phyloP scores from a whole-genome alignment of 2,888 invertebrate species.

The Clostera curtula region DNA sequence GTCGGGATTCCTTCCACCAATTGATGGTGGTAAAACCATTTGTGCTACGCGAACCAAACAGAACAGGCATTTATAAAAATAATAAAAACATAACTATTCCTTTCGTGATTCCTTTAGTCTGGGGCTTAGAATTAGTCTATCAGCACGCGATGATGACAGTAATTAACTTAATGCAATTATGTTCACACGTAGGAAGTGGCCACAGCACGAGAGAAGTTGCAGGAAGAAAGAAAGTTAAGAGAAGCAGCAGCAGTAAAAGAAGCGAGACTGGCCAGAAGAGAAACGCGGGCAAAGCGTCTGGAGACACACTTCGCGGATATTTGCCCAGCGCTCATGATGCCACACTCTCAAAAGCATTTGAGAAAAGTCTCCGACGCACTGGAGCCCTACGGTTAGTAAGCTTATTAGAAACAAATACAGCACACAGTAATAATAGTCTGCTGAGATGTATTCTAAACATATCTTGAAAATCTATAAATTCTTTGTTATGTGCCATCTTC shows the following conservation, averaged over 20 bases:
- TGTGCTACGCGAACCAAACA: too few species aligned
- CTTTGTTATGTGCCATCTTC: too few species aligned
- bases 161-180: too few species aligned
- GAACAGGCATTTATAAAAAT: too few species aligned
- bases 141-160: too few species aligned
- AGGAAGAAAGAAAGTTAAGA: constrained; percentile 36
- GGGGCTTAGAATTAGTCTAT: too few species aligned
- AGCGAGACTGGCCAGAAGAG: constrained; percentile 60
- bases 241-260: constrained; percentile 59
- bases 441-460: not conserved
- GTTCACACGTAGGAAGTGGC: constrained; percentile 54
- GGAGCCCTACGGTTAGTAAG: constrained; percentile 43
- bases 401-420: not conserved
- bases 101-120: too few species aligned
- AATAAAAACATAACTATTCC: too few species aligned
- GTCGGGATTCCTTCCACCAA: too few species aligned
- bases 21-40: too few species aligned
- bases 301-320: constrained; percentile 64
- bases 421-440: too few species aligned
- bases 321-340: constrained; percentile 68
- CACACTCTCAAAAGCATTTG: constrained; percentile 65
- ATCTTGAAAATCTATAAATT: too few species aligned
- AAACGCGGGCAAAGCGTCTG: constrained; percentile 65
- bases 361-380: constrained; percentile 53
- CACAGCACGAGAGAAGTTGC: constrained; percentile 37